Percentiles rank a stretch among this genome's conserved stretches.
These are phyloP conservation scores for Lytechinus pictus DNA, from an alignment of 35 echinoderm and acorn worm genomes.

Conservation along the genomic window DNA sequence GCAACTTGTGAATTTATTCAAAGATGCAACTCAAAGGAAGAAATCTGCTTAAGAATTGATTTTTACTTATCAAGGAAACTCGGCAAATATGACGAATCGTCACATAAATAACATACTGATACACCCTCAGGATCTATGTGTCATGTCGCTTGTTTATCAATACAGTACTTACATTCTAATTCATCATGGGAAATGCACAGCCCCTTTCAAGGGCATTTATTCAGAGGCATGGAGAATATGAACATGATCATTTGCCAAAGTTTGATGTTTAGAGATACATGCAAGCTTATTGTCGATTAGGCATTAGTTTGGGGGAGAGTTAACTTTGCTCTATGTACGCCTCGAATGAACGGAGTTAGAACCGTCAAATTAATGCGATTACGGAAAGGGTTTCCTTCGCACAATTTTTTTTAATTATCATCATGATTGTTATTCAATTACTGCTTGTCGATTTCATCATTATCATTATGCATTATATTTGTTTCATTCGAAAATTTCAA, in stretches of 20 bases:
- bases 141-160: neutral
- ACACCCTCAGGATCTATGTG: neutral
- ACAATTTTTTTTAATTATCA: too few relatives aligned
- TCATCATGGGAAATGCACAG: neutral
- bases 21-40: too few relatives aligned
- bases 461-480: too few relatives aligned
- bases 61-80: neutral
- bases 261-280: neutral
- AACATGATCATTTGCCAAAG: neutral
- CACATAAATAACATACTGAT: neutral
- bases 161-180: neutral
- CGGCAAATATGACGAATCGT: neutral
- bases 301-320: neutral
- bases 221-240: neutral
- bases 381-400: too few relatives aligned
- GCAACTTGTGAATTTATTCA: too few relatives aligned
- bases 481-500: too few relatives aligned
- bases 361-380: too few relatives aligned
- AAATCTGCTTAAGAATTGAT: neutral
- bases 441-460: too few relatives aligned
- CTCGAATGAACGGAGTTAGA: too few relatives aligned
- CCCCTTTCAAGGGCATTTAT: neutral
- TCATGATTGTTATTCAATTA: too few relatives aligned
- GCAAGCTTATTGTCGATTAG: neutral
- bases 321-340: neutral